Base-by-base conservation (phyloP, 1,140 invertebrate genomes). In the Micrasema minimum region DNA sequence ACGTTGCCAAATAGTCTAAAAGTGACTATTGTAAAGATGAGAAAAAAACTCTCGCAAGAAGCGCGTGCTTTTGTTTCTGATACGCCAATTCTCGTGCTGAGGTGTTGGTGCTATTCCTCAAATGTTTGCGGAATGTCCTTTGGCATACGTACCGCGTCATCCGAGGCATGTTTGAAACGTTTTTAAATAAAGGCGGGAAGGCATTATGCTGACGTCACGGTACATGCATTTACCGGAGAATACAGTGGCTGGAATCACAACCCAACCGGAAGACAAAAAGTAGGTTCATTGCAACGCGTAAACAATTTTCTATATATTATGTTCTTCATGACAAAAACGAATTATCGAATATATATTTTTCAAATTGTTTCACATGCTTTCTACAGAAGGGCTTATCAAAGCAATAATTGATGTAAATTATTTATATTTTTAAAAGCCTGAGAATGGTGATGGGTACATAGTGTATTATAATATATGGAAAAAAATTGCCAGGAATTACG, bases 121-220 rank as follows among this genome's bases (percentile, higher is more conserved):
- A 12, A 41, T 35, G 22, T 14, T 38, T 6, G 37, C 55, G 55
- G 55, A 38, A 41, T 59, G 18, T 41, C 10, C 38, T 59, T 43
- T 43, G 35, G 35, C 55, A 16, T 2, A n/a, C 55, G 37, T 2
- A n/a, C 7, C 3, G 35, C 53, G 14, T 57, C 6, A 57, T 18
- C 35, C n/a, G 14, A 10, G 35, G 18, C n/a, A n/a, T n/a, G n/a
- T n/a, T n/a, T n/a, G 18, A 59, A 59, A 38, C 12, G 35, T 59
- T 59, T 59, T 59, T 31, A 59, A 53, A 38, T 59, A 59, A 59
- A 41, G 35, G 37, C 37, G 14, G 18, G 22, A 41, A 59, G 20
- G 14, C 6, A 41, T 23, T 59, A 41, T 6, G 35, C 37, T 41
- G 55, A 59, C 55, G 55, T 59, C 55, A 59, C 55, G 37, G 37